phyloP scores from a whole-genome alignment of 2,888 invertebrate species.

The Melinaea menophilus region DNA sequence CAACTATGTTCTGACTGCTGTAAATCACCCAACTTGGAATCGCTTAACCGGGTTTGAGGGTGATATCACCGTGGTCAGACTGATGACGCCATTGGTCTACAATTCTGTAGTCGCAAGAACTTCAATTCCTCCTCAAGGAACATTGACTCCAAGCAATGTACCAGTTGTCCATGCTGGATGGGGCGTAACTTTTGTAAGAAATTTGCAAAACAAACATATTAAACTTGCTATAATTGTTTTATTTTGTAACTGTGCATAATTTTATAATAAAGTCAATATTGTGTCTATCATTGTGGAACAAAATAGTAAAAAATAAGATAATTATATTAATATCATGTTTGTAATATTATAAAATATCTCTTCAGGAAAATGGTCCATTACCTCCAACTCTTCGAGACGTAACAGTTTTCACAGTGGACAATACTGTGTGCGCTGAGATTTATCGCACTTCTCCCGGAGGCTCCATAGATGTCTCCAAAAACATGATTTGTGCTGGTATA shows the following conservation, averaged over 20 bases:
- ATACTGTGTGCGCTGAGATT: constrained; percentile 45
- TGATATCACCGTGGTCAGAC: constrained; percentile 46
- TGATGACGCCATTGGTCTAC: constrained; percentile 34
- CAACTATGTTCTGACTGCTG: constrained; percentile 28
- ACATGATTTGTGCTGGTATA: constrained; percentile 60
- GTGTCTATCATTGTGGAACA: too few species aligned
- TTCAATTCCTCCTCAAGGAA: constrained; percentile 35
- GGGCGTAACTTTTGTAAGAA: constrained; percentile 46
- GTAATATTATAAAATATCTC: too few species aligned
- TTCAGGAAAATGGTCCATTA: constrained; percentile 29
- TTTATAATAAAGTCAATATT: too few species aligned
- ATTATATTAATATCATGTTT: too few species aligned
- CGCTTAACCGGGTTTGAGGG: constrained; percentile 33
- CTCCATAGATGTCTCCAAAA: constrained; percentile 44
- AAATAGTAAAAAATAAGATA: too few species aligned
- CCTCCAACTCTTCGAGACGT: constrained; percentile 45
- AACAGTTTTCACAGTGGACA: constrained; percentile 47
- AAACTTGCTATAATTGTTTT: too few species aligned
- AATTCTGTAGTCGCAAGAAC: constrained; percentile 37
- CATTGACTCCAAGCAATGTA: constrained; percentile 35
- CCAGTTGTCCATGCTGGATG: constrained; percentile 50
- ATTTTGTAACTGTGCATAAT: too few species aligned
- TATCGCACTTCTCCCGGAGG: constrained; percentile 40
- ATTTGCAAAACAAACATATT: not conserved
- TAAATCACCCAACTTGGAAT: constrained; percentile 49